Evolutionary conservation across 2,797 vertebrate species (phyloP), one percentile per base, ranked within the genome.

Genomic region (Cygnus olor): DNA sequence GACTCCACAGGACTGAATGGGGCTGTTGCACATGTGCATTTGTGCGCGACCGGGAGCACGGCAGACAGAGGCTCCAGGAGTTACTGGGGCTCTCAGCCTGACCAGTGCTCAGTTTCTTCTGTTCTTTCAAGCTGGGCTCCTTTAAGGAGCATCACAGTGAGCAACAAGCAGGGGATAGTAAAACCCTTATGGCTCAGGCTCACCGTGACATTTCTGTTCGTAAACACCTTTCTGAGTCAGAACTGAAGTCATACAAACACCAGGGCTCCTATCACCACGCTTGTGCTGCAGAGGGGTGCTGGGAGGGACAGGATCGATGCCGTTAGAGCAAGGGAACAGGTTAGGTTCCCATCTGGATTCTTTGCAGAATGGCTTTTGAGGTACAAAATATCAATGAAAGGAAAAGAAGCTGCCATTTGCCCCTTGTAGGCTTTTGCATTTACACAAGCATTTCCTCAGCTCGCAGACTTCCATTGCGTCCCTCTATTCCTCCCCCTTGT

Each of bases 191-290:
- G 3, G 58, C 44, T 45, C 36, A 40, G 36, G 27, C 42, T 25
- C 18, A 5, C 56, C 8, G 3, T 9, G 10, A 28, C 20, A 1
- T 28, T 27, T 21, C 77, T 30, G 72, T 85, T 61, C 1, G 0
- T 0, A 2, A 17, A 54, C 27, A 0, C 13, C 1, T 10, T 88
- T 61, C 65, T 1, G 2, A 38, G 66, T 9, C 40, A 34, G 77
- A 24, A 1, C 49, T 14, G 5, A 0, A 0, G 42, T 57, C 5
- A 0, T 2, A 5, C 2, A 0, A 0, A 47, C 58, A 4, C 57
- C 14, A 21, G 0, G 10, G 53, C 69, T 47, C 28, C 1, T 14
- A 11, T 58, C 76, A 14, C 2, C 6, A 10, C 3, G 15, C 24
- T 20, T 4, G 36, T 34, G 21, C 36, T 3, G 53, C 2, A 1